Evolutionary conservation across 2,113 vertebrate genomes (phyloP), one percentile per base, ranked within the genome.

Genomic region (Phrynosoma platyrhinos): DNA sequence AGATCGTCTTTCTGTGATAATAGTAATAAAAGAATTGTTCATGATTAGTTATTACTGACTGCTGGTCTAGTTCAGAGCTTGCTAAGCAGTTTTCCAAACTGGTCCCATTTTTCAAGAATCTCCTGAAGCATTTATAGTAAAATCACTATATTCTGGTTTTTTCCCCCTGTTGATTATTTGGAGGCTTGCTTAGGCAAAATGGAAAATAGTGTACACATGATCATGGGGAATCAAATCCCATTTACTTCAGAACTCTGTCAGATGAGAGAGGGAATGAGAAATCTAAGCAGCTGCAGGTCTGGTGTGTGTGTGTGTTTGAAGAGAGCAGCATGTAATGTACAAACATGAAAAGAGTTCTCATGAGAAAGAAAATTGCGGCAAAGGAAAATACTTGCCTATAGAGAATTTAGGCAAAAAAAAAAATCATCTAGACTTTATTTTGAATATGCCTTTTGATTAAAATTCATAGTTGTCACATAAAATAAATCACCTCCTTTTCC

Each of bases 391-490:
- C 79, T 55, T 85, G 7, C 81, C 58, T 80, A 9, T 32, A 82
- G 89, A 0, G 25, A 88, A 94, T 82, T 89, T 58, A 84, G 84
- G 82, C 78, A 52, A 88, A 91, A 90, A 36, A 5, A 21, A 27
- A 55, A 21, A 2, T 30, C 20, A 69, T 87, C 94, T 92, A 88
- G 88, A 93, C 91, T 94, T 96, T 95, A 92, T 93, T 95, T 92
- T 83, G 87, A 94, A 94, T 94, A 96, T 95, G 86, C 94, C 95
- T 94, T 95, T 96, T 93, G 95, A 93, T 98, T 98, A 96, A 96
- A 97, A 98, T 97, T 97, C 96, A 94, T 96, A 95, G 94, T 97
- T 97, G 96, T 95, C 95, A 96, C 96, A 95, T 96, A 97, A 98
- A 98, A 97, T 97, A 97, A 97, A 97, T 97, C 95, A 97, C 90